Percentiles rank a stretch among this genome's conserved stretches.
These are phyloP conservation scores for Hemiprocne comata DNA, from an alignment of 2,113 vertebrate species.

Conservation along the genomic window DNA sequence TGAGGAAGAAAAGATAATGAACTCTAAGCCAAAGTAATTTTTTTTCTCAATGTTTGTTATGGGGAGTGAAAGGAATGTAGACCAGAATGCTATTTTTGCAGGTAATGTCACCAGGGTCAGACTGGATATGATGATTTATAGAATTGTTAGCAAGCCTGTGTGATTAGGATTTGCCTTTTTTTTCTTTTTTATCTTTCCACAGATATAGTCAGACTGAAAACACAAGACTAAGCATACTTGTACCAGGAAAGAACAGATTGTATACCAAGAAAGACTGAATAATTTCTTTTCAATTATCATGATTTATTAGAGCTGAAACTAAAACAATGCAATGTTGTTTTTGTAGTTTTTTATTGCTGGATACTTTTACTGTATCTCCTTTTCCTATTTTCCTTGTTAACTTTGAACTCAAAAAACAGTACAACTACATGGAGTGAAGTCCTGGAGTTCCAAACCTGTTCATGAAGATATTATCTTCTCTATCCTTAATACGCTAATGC, in stretches of 20 bases:
- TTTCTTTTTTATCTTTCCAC: not conserved
- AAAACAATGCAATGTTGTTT: conserved; percentile 14
- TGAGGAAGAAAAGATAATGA: not conserved
- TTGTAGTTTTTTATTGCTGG: not conserved
- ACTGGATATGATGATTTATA: conserved; percentile 37
- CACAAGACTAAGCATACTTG: not conserved
- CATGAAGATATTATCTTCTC: not conserved
- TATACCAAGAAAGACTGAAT: not conserved
- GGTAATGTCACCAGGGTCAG: conserved; percentile 16
- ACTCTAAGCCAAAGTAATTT: conserved; percentile 2
- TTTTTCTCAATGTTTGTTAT: not conserved
- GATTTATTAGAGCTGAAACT: conserved; percentile 34
- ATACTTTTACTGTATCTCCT: not conserved
- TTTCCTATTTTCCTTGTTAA: not conserved
- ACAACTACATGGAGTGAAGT: not conserved
- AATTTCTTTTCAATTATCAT: conserved; percentile 19
- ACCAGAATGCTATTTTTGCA: conserved; percentile 39
- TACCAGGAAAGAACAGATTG: not conserved
- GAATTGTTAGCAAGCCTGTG: conserved; percentile 18
- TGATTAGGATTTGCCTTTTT: not conserved
- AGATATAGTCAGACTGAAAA: not conserved
- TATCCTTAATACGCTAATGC: not conserved
- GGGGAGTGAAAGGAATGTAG: conserved; percentile 23
- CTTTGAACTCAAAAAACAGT: not conserved
- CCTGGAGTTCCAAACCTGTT: not conserved